A percentile compares a stretch with the other conserved stretches of the same genome.
Conservation (phyloP, 1,140 invertebrate genomes). For the Heliconius melpomene region DNA sequence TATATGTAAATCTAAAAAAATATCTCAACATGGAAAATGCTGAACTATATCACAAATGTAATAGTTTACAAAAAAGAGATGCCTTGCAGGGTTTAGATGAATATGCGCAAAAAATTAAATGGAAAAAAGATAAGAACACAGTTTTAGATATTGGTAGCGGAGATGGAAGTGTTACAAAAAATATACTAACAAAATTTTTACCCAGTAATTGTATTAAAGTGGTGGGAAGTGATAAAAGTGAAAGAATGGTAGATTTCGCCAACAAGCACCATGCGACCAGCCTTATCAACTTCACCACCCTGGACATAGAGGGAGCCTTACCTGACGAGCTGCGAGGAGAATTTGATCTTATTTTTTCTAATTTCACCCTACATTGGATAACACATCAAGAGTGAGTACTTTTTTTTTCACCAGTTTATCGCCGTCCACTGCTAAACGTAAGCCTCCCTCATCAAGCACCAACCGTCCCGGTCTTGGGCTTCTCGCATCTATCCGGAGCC, state of each 20-base stretch:
- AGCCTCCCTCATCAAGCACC: too few relatives aligned
- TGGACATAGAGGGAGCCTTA: slow-evolving; percentile 84
- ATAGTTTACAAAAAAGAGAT: slow-evolving; percentile 85
- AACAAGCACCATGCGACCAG: slow-evolving; percentile 77
- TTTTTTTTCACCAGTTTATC: too few relatives aligned
- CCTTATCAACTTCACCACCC: slow-evolving; percentile 82
- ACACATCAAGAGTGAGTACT: slow-evolving; percentile 85
- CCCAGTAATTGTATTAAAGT: slow-evolving; percentile 78
- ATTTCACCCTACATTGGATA: slow-evolving; percentile 92
- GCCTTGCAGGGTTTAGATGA: slow-evolving; percentile 85
- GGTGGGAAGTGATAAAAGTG: slow-evolving; percentile 86
- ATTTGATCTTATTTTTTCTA: slow-evolving; percentile 89
- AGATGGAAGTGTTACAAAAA: slow-evolving; percentile 87
- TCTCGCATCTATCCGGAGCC: too few relatives aligned
- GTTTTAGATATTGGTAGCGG: slow-evolving; percentile 92
- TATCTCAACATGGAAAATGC: slow-evolving; percentile 82
- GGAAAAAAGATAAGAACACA: slow-evolving; percentile 79
- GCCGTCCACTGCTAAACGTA: too few relatives aligned
- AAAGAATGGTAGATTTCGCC: slow-evolving; percentile 86
- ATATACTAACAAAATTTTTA: slow-evolving; percentile 85
- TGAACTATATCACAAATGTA: slow-evolving; percentile 84
- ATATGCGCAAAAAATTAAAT: slow-evolving; percentile 82
- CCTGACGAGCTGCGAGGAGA: slow-evolving; percentile 74
- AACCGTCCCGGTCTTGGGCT: too few relatives aligned
- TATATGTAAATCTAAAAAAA: slow-evolving; percentile 27